Evolutionary conservation across 2,888 invertebrate genomes (phyloP).

Genomic region (Agriopis leucophaearia): DNA sequence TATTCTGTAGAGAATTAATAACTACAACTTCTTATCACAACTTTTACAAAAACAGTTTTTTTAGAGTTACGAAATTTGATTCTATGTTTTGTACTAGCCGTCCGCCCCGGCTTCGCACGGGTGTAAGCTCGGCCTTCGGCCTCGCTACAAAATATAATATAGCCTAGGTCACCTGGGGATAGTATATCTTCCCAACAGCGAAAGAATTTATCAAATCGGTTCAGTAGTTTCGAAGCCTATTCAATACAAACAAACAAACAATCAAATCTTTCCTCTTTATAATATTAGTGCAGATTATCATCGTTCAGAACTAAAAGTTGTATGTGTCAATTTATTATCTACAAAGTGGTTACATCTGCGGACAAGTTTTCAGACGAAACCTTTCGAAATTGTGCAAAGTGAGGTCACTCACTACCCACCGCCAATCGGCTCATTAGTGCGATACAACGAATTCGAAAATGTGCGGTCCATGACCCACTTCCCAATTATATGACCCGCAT

Average conservation of each 20-base stretch:
- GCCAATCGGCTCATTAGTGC: slow-evolving; percentile 29
- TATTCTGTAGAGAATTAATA: no score
- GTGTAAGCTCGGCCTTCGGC: no score
- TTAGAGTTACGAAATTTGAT: background rate
- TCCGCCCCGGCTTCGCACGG: no score
- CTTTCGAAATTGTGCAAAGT: slow-evolving; percentile 17
- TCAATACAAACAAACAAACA: no score
- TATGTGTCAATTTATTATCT: background rate
- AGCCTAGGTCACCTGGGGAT: no score
- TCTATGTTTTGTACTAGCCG: background rate
- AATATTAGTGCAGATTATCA: no score
- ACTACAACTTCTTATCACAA: background rate
- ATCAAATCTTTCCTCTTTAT: no score
- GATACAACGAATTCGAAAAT: slow-evolving; percentile 33
- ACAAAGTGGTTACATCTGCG: slow-evolving; percentile 2
- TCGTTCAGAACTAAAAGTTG: background rate
- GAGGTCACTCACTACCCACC: slow-evolving; percentile 20
- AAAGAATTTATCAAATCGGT: no score
- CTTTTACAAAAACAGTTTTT: background rate
- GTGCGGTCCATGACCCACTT: slow-evolving; percentile 56
- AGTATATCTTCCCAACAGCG: no score
- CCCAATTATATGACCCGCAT: slow-evolving; percentile 60
- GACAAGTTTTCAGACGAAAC: slow-evolving; percentile 10
- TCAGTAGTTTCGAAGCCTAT: no score
- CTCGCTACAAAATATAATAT: no score